Conservation (phyloP, 2,888 invertebrate genomes). For the Prosopocoilus inquinatus region DNA sequence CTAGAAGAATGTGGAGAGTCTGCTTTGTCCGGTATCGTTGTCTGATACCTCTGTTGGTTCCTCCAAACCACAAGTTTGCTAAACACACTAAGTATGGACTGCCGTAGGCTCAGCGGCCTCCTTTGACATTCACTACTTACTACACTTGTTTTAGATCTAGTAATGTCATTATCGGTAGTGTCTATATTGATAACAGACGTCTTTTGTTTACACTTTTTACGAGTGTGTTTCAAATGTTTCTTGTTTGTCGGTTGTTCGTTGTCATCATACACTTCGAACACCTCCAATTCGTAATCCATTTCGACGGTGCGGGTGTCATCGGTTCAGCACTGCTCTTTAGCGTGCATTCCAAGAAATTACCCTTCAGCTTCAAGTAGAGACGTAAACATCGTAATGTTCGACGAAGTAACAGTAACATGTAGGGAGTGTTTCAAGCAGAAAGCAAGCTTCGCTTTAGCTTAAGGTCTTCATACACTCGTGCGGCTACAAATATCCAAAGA, state of each 20-base stretch:
- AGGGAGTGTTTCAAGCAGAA: too few species aligned
- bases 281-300: conserved; percentile 56
- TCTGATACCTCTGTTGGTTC: conserved; percentile 51
- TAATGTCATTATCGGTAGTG: conserved; percentile 40
- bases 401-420: too few species aligned
- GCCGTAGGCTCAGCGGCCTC: conserved; percentile 56
- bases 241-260: conserved; percentile 37
- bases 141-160: conserved; percentile 44
- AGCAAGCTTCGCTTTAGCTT: too few species aligned
- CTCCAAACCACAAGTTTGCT: conserved; percentile 51
- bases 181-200: conserved; percentile 29
- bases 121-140: conserved; percentile 43
- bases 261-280: conserved; percentile 52
- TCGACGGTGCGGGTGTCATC: conserved; percentile 8
- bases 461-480: not conserved
- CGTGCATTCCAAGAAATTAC: too few species aligned
- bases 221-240: conserved; percentile 46
- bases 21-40: conserved; percentile 44
- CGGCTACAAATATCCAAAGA: not conserved
- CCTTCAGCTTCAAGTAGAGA: too few species aligned
- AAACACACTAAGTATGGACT: conserved; percentile 59
- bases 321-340: not conserved
- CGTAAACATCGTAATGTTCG: too few species aligned
- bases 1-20: conserved; percentile 47
- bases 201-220: conserved; percentile 51